Conservation (phyloP, 2,797 vertebrate genomes). For the Channa striata region DNA sequence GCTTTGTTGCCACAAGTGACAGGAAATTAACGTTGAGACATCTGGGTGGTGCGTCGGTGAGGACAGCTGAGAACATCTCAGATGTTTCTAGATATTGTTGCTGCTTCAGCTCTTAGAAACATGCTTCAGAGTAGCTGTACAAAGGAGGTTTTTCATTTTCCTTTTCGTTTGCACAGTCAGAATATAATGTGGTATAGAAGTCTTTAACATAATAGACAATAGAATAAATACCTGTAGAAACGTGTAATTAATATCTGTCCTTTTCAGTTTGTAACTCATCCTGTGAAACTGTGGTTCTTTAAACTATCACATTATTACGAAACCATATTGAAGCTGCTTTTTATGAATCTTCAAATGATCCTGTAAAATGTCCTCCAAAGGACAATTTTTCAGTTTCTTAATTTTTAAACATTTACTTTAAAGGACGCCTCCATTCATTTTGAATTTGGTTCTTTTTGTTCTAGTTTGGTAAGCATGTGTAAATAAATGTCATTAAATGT, state of each 20-base stretch:
- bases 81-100: slow-evolving; percentile 47
- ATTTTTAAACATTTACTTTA: background rate
- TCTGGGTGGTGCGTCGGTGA: slow-evolving; percentile 78
- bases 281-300: too few relatives aligned
- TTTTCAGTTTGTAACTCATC: too few relatives aligned
- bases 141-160: background rate
- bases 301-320: background rate
- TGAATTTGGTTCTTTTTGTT: too few relatives aligned
- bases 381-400: background rate
- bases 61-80: slow-evolving; percentile 81
- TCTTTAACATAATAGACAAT: too few relatives aligned
- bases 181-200: too few relatives aligned
- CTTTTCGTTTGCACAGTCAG: background rate
- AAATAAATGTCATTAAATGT: too few relatives aligned
- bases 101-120: slow-evolving; percentile 38
- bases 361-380: background rate
- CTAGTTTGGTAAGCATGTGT: too few relatives aligned
- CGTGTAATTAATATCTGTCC: too few relatives aligned
- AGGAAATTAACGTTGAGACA: slow-evolving; percentile 68
- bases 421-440: too few relatives aligned
- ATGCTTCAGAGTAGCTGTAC: background rate
- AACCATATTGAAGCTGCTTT: background rate
- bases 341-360: background rate
- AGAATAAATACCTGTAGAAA: too few relatives aligned
- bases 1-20: slow-evolving; percentile 77